Evolutionary conservation across 2,113 vertebrate species (phyloP), one percentile per base, ranked within the genome.

Genomic region (Sylvia atricapilla): DNA sequence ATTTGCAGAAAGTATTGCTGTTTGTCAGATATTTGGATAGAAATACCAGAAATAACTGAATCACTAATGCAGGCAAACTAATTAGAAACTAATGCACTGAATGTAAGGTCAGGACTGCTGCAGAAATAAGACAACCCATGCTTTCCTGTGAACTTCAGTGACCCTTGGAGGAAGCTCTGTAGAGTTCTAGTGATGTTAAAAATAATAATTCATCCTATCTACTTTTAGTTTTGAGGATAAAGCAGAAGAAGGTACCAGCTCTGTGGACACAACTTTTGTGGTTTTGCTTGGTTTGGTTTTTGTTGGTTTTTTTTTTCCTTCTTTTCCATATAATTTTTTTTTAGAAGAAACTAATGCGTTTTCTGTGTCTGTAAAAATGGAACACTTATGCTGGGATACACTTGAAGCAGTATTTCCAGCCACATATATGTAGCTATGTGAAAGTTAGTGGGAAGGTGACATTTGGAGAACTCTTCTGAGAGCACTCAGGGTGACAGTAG

Each of bases 381-480:
- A 87, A 43, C 21, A 4, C 66, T 96, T 94, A 86, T 33, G 20
- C 22, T 94, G 86, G 77, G 84, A 79, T 92, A 63, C 53, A 21
- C 41, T 82, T 79, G 82, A 79, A 94, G 47, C 30, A 47, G 72
- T 84, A 49, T 82, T 96, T 92, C 80, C 47, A 89, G 66, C 43
- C 37, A 75, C 63, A 80, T 62, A 22, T 86, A 73, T 50, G 74
- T 62, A 72, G 69, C 44, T 89, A 72, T 74, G 81, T 84, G 83
- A 78, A 89, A 93, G 72, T 85, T 87, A 90, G 83, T 87, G 84
- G 83, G 78, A 76, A 92, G 88, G 75, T 93, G 94, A 94, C 93
- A 94, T 95, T 90, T 95, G 81, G 67, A 94, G 85, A 94, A 67
- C 18, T 92, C 92, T 93, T 89, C 59, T 52, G 95, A 95, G 94